Percentiles rank a stretch among this genome's conserved stretches.
phyloP scores from a whole-genome alignment of 1,140 invertebrate species.

The Holotrichia oblita region DNA sequence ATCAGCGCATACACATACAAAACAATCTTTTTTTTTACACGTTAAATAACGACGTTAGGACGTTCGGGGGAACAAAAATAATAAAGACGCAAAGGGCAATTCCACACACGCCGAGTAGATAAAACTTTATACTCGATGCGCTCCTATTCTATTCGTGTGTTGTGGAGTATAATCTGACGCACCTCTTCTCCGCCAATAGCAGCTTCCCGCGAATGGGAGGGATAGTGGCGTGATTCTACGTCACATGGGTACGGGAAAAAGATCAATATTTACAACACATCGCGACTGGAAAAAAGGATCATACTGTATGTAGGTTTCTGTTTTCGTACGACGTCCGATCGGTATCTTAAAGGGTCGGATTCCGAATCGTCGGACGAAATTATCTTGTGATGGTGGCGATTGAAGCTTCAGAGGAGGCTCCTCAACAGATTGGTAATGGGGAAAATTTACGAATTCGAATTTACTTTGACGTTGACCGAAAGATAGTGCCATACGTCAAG shows the following conservation, averaged over 20 bases:
- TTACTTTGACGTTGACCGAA: slow-evolving; percentile 30
- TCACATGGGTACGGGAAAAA: slow-evolving; percentile 34
- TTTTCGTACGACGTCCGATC: not conserved
- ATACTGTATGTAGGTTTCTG: slow-evolving; percentile 16
- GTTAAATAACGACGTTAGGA: not conserved
- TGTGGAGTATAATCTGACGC: slow-evolving; percentile 18
- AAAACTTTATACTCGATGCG: slow-evolving; percentile 5
- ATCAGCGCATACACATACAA: not conserved
- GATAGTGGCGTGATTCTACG: slow-evolving; percentile 41
- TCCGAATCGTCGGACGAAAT: not conserved
- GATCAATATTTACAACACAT: slow-evolving; percentile 30
- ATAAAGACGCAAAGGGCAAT: slow-evolving; percentile 31
- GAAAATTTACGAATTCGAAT: not conserved
- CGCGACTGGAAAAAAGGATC: slow-evolving; percentile 9
- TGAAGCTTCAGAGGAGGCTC: not conserved
- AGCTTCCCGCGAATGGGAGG: slow-evolving; percentile 37
- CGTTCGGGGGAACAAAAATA: not conserved
- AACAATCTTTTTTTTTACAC: not conserved
- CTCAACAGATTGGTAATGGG: not conserved
- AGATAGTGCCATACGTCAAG: slow-evolving; percentile 30
- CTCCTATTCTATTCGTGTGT: not conserved
- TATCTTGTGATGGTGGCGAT: not conserved
- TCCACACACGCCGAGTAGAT: slow-evolving; percentile 7
- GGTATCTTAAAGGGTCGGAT: not conserved
- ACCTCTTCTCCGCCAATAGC: slow-evolving; percentile 37